Evolutionary conservation across 1,140 invertebrate species (phyloP).

Genomic region (Sycophila sp.): DNA sequence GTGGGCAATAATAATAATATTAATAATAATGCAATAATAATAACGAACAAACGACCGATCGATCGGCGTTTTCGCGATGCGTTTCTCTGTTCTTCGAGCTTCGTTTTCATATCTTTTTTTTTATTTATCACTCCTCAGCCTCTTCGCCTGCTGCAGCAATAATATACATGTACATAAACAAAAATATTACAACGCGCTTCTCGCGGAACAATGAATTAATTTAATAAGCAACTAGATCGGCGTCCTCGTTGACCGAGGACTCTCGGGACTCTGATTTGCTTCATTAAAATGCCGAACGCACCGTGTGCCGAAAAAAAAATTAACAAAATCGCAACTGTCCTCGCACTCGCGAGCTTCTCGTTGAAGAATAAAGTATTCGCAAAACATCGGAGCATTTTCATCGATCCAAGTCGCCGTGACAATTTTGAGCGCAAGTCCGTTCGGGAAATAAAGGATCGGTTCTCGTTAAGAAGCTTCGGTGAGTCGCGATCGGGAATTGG

Average conservation of each 20-base stretch:
- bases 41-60: constrained; percentile 41
- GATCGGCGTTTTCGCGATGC: constrained; percentile 41
- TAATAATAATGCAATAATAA: constrained; percentile 44
- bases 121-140: constrained; percentile 12
- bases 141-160: constrained; percentile 13
- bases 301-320: constrained; percentile 4
- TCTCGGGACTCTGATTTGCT: background rate
- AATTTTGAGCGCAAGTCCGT: too few relatives aligned
- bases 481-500: background rate
- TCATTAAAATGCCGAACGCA: too few relatives aligned
- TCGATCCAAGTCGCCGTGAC: background rate
- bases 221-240: constrained; percentile 18
- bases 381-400: background rate
- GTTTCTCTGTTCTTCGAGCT: constrained; percentile 35
- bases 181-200: constrained; percentile 29
- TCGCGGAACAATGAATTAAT: constrained; percentile 20
- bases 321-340: background rate
- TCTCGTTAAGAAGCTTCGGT: background rate
- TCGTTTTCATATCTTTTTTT: background rate
- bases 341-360: background rate
- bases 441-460: too few relatives aligned
- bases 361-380: background rate
- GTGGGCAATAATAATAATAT: constrained; percentile 38
- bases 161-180: constrained; percentile 31
- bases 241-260: background rate